phyloP scores from a whole-genome alignment of 2,797 vertebrate genomes.

The Artibeus jamaicensis region DNA sequence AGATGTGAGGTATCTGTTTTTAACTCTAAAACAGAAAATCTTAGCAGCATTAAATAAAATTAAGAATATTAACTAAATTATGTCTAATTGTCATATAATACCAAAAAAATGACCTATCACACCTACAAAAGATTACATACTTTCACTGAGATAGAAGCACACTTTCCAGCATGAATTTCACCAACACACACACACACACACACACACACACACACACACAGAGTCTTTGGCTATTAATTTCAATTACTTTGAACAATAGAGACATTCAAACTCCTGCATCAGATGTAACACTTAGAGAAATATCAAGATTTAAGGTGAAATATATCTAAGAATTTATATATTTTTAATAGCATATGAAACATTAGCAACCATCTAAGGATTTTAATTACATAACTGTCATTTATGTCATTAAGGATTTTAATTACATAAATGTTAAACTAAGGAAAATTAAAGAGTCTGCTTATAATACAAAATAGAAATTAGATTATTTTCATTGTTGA shows the following conservation, averaged over 20 bases:
- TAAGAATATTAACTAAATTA: not conserved
- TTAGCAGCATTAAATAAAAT: slow-evolving; percentile 7
- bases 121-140: slow-evolving; percentile 38
- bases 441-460: not conserved
- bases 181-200: not conserved
- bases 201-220: not conserved
- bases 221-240: slow-evolving; percentile 39
- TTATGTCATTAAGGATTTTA: slow-evolving; percentile 30
- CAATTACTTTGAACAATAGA: slow-evolving; percentile 52
- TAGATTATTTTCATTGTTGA: not conserved
- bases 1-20: not conserved
- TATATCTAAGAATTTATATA: not conserved
- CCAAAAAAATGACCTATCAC: not conserved
- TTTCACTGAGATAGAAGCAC: slow-evolving; percentile 47
- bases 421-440: slow-evolving; percentile 11
- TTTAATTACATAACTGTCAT: slow-evolving; percentile 16
- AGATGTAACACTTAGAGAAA: slow-evolving; percentile 32
- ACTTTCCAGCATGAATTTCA: slow-evolving; percentile 47
- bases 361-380: slow-evolving; percentile 1
- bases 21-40: slow-evolving; percentile 16
- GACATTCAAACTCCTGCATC: slow-evolving; percentile 33
- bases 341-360: slow-evolving; percentile 10
- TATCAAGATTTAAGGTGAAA: slow-evolving; percentile 25
- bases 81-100: not conserved
- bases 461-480: slow-evolving; percentile 14